These are phyloP conservation scores for Calliopum simillimum DNA, from an alignment of 2,888 invertebrate species.

Conservation along the genomic window DNA sequence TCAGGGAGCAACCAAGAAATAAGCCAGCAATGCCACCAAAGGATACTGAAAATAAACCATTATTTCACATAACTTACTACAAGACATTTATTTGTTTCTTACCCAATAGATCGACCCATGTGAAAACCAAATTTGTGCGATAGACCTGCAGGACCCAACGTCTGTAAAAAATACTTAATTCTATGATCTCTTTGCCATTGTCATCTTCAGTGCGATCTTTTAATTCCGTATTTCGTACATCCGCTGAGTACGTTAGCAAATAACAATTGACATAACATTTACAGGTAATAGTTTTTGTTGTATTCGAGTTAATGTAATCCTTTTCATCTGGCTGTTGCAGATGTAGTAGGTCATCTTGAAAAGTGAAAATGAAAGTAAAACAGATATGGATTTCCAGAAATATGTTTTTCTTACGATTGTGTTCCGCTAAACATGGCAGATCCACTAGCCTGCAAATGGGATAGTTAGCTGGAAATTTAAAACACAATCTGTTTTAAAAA, in stretches of 20 bases:
- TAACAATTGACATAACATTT: conserved; percentile 60
- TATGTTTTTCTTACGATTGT: conserved; percentile 50
- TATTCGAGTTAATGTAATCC: conserved; percentile 48
- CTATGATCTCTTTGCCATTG: too few species aligned
- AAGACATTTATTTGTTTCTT: conserved; percentile 17
- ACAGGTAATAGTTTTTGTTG: conserved; percentile 55
- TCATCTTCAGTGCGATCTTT: neutral
- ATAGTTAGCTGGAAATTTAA: conserved; percentile 35
- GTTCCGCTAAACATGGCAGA: conserved; percentile 55
- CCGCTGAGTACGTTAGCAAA: conserved; percentile 53
- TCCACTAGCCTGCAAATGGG: conserved; percentile 53
- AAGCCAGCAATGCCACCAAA: conserved; percentile 70
- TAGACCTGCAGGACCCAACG: conserved; percentile 61
- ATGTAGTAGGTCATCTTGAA: conserved; percentile 46
- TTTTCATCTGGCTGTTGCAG: conserved; percentile 52
- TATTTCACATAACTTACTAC: neutral
- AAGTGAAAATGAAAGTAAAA: neutral
- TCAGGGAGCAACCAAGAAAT: conserved; percentile 69
- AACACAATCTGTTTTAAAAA: neutral
- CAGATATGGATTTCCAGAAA: neutral
- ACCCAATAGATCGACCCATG: conserved; percentile 68
- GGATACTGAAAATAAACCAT: conserved; percentile 57
- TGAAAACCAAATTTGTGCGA: conserved; percentile 65
- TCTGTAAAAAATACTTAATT: conserved; percentile 55
- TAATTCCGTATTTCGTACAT: conserved; percentile 49